A percentile compares a stretch with the other conserved stretches of the same genome.
Evolutionary conservation across 2,888 invertebrate species (phyloP).

Genomic region (Sesamia inferens): DNA sequence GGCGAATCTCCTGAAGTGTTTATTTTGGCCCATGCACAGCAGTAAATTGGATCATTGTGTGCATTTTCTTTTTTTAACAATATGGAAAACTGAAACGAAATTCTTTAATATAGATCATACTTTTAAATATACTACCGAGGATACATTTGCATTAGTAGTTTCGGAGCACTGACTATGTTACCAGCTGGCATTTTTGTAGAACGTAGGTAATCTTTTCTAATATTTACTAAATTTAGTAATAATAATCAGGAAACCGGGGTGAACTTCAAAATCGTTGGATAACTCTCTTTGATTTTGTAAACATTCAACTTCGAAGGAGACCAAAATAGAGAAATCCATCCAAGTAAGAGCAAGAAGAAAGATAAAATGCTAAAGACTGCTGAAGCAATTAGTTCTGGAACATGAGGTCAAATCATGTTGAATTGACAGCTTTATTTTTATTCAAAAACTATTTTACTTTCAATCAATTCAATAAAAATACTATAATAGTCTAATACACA

Average conservation of each 20-base stretch:
- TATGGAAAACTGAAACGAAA: slow-evolving; percentile 91
- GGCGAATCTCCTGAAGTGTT: slow-evolving; percentile 78
- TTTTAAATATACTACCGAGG: neutral
- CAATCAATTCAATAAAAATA: no score
- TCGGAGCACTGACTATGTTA: slow-evolving; percentile 57
- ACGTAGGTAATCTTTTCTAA: neutral
- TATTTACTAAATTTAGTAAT: neutral
- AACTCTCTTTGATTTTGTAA: slow-evolving; percentile 17
- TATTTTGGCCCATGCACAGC: slow-evolving; percentile 95
- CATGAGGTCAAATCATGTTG: neutral
- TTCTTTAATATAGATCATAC: neutral
- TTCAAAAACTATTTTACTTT: slow-evolving; percentile 14
- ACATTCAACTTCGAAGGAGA: slow-evolving; percentile 11
- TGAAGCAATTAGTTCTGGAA: neutral
- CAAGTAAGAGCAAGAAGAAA: slow-evolving; percentile 7
- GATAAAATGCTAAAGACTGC: slow-evolving; percentile 1
- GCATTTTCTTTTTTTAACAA: slow-evolving; percentile 94
- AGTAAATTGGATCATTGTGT: slow-evolving; percentile 98
- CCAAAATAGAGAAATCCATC: neutral
- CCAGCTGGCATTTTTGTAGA: slow-evolving; percentile 61
- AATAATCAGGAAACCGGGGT: neutral
- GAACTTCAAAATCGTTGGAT: slow-evolving; percentile 1
- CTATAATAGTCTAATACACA: no score
- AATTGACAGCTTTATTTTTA: neutral
- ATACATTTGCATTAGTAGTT: no score